phyloP scores from a whole-genome alignment of 1,140 invertebrate genomes.

The Lycorma delicatula region DNA sequence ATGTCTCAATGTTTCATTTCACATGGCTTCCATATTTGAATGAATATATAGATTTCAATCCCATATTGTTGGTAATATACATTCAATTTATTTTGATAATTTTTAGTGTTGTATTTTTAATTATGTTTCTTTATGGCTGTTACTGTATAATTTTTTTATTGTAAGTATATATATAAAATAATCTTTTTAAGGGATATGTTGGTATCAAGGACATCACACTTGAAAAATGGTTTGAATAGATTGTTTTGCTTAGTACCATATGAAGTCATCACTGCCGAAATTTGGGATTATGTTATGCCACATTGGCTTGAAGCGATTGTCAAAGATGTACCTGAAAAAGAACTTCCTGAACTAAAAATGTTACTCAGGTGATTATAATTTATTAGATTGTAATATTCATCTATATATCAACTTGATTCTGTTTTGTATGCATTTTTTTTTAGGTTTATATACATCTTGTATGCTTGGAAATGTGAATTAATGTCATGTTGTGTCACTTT shows the following conservation, averaged over 20 bases:
- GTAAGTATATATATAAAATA: neutral
- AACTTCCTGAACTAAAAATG: conserved; percentile 83
- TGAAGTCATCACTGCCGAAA: conserved; percentile 89
- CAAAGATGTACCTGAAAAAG: conserved; percentile 87
- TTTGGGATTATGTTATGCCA: conserved; percentile 97
- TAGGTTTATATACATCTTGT: too few species aligned
- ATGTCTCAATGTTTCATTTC: too few species aligned
- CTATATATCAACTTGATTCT: too few species aligned
- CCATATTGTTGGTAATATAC: neutral
- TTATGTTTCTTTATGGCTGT: neutral
- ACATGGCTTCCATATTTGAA: too few species aligned
- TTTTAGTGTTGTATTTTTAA: neutral
- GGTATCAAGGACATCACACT: conserved; percentile 80
- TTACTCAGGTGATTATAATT: conserved; percentile 57
- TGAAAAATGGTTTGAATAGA: conserved; percentile 86
- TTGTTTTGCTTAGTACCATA: conserved; percentile 95
- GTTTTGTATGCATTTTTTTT: too few species aligned
- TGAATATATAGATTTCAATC: neutral
- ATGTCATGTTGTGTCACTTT: too few species aligned
- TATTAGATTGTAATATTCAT: neutral
- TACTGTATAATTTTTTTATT: conserved; percentile 5
- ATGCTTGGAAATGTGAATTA: too few species aligned
- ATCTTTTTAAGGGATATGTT: conserved; percentile 63
- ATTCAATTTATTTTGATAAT: too few species aligned
- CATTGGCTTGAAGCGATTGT: conserved; percentile 97